Conservation (phyloP, 2,113 vertebrate species). For the Halcyon malimbica region DNA sequence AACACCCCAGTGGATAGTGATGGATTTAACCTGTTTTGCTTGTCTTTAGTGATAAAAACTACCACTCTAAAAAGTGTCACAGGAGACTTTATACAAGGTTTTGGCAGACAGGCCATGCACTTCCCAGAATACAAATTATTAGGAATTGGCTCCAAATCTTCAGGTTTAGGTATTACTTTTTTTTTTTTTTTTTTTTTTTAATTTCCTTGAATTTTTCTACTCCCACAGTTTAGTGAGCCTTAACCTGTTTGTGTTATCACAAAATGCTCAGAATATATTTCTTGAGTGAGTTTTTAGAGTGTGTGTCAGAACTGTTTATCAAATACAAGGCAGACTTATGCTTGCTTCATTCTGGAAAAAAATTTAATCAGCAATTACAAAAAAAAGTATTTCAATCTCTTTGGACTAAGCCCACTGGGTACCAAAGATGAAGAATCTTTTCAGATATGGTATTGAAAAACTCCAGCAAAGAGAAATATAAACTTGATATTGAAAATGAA, state of each 20-base stretch:
- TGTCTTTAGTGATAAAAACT: not conserved
- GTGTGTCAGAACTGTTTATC: not conserved
- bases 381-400: not conserved
- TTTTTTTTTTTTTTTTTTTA: not conserved
- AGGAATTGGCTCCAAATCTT: not conserved
- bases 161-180: not conserved
- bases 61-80: not conserved
- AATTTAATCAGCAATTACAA: not conserved
- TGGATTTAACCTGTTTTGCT: not conserved
- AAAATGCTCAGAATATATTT: not conserved
- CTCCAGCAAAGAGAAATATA: not conserved
- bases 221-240: not conserved
- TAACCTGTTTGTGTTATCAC: not conserved
- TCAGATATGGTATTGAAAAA: not conserved
- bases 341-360: not conserved
- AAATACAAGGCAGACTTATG: not conserved
- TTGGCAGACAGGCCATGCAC: not conserved
- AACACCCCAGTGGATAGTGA: not conserved
- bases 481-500: not conserved
- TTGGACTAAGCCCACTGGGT: not conserved
- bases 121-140: conserved; percentile 2
- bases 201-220: not conserved
- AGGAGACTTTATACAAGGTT: not conserved
- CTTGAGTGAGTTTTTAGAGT: not conserved
- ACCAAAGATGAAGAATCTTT: not conserved